Evolutionary conservation across 2,888 invertebrate species (phyloP), one percentile per base, ranked within the genome.

Genomic region (Drosophila neonasuta): DNA sequence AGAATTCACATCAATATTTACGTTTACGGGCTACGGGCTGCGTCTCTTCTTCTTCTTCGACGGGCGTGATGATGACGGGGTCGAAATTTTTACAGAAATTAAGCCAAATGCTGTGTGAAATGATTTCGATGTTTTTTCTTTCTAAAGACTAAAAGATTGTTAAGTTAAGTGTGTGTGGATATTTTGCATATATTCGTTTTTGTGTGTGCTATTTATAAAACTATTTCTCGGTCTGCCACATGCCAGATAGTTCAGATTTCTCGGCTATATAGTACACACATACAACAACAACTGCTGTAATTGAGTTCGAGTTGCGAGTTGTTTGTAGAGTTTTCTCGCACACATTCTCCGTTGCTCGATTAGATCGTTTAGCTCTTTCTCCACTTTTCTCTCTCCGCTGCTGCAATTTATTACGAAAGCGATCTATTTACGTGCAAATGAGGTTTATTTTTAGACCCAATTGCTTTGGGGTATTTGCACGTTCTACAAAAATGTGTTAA

Each of bases 171-270:
- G 51, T 58, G 39, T 68, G 45, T 67, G 44, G 50, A 32, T 49
- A 60, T 73, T 71, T 74, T 42, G 74, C 76, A 74, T 79, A 74
- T 80, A 74, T 32, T 44, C 54, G 41, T 44, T 24, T 11, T 11
- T 36, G 36, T 36, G 72, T 82, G 75, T 58, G 74, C 80, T 85
- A 81, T 81, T 81, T 77, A 61, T 86, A 76, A 80, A 81, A 81
- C 77, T 74, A 81, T 84, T 80, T 67, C 58, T 75, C 57, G 57
- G 56, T 55, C 67, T 67, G 68, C 52, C 50, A 58, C 61, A 68
- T 68, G 59, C 72, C 56, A 68, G 56, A 77, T 62, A 74, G 61
- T 72, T 64, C 77, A 64, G 57, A 74, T 76, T 76, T 68, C 68
- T 46, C 15, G 20, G 20, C 20, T 61, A 76, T 71, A 76, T 68